Base-by-base conservation (phyloP, 2,888 invertebrate species). In the Hirtodrosophila duncani region DNA sequence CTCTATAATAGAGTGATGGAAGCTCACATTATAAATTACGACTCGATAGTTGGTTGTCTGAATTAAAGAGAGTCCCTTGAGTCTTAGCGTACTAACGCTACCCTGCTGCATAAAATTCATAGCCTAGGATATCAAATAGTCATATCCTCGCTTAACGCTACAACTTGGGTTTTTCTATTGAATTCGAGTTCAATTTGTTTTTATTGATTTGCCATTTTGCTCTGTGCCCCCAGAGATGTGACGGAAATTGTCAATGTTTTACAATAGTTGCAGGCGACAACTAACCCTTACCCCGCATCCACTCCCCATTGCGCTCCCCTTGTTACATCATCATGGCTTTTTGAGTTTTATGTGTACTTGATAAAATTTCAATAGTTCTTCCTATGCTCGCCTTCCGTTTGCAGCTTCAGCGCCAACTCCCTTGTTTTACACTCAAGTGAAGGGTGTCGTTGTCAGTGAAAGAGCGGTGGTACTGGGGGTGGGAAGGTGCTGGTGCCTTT, bases 131-230 rank as follows among this genome's bases (percentile, higher is more conserved):
- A n/a, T n/a, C n/a, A n/a, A n/a, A n/a, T n/a, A n/a, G n/a, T n/a
- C n/a, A n/a, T n/a, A n/a, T n/a, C n/a, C n/a, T n/a, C n/a, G n/a
- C n/a, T 31, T 38, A 16, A 6, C 11, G n/a, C 20, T 20, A 16
- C 34, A 13, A 24, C 27, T 30, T 34, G 20, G 24, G 13, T 39
- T 68, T 69, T 82, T 71, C 83, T 79, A 79, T 82, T 75, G 80
- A 71, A 71, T 82, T 82, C 69, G 63, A 74, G 71, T 81, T 83
- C 83, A 82, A 82, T 82, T 82, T 81, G 80, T 71, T 83, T 83
- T 83, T 83, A 83, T 83, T 83, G 83, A 83, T 83, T 81, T 77
- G 82, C 81, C 72, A 83, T 83, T 82, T 83, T 78, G 71, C 81
- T 72, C 82, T 69, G 52, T 51, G 67, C 71, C 63, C 74, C 60